Percentiles rank a stretch among this genome's conserved stretches.
phyloP scores from a whole-genome alignment of 1,140 invertebrate genomes.

The Leptinotarsa lineolata region DNA sequence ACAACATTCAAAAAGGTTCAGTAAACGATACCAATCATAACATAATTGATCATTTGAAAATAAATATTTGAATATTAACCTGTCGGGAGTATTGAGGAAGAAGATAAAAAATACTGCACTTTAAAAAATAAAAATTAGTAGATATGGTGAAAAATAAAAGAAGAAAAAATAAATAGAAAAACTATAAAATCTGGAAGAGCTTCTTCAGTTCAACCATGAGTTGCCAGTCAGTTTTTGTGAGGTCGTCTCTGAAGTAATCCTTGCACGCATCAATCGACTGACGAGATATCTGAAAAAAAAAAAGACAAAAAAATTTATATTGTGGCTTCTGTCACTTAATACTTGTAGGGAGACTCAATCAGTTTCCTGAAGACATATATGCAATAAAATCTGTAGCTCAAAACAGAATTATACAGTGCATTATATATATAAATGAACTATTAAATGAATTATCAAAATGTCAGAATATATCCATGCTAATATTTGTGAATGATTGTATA shows the following conservation, averaged over 20 bases:
- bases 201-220: slow-evolving; percentile 99
- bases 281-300: slow-evolving; percentile 87
- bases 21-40: not conserved
- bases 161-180: slow-evolving; percentile 49
- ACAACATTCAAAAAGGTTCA: not conserved
- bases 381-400: too few species aligned
- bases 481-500: too few species aligned
- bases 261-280: slow-evolving; percentile 99
- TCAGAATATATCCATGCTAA: too few species aligned
- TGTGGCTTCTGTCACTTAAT: too few species aligned
- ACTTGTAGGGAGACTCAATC: too few species aligned
- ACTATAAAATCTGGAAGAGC: slow-evolving; percentile 92
- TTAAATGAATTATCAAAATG: too few species aligned
- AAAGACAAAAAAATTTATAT: not conserved
- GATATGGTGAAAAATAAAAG: slow-evolving; percentile 40
- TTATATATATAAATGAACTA: too few species aligned
- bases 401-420: too few species aligned
- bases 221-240: slow-evolving; percentile 95
- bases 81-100: not conserved
- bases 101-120: slow-evolving; percentile 15
- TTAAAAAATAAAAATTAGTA: slow-evolving; percentile 21
- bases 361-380: too few species aligned
- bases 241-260: slow-evolving; percentile 97
- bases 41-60: not conserved
- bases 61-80: too few species aligned